Evolutionary conservation across 2,113 vertebrate species (phyloP), one percentile per base, ranked within the genome.

Genomic region (Entelurus aequoreus): DNA sequence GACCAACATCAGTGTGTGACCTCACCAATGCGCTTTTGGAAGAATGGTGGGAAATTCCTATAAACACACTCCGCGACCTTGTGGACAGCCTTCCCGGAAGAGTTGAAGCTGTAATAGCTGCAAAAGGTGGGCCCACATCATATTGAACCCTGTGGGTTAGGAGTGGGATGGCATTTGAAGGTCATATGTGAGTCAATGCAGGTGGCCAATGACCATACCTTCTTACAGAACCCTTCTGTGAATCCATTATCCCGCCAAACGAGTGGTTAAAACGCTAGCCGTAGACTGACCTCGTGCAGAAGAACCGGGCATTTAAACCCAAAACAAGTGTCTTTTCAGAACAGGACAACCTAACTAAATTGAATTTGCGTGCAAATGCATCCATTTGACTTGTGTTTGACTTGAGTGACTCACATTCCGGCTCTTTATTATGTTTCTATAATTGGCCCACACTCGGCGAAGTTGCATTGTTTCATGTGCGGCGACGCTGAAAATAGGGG

Each of bases 201-300:
- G 19, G 19, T 19, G 19, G 19, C 19, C 19, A 19, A 54, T 6
- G 36, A 11, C 53, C 35, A 38, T 38, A 7, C 40, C 2, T 42
- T 56, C 60, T 53, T 42, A 63, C 72, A 54, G 60, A 11, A n/a
- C 40, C 68, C 55, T 71, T 13, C 36, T 67, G 44, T 65, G 65
- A 75, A 85, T 77, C 62, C 38, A 76, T 74, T 68, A 72, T 74
- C 60, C 71, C 42, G 35, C 5, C 60, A 74, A 79, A 80, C 75
- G 54, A 76, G 72, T 44, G 46, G 36, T 73, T 68, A 63, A 71
- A 74, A 76, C 54, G 5, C 46, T 75, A 59, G 53, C 68, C 68
- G 53, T 50, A 61, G 6, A 58, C 38, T 78, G 63, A 81, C 72
- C 79, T 51, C 48, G 14, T 54, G 60, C 65, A n/a, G 10, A 68